Conservation (phyloP, 2,113 vertebrate species). For the Edolisoma coerulescens region DNA sequence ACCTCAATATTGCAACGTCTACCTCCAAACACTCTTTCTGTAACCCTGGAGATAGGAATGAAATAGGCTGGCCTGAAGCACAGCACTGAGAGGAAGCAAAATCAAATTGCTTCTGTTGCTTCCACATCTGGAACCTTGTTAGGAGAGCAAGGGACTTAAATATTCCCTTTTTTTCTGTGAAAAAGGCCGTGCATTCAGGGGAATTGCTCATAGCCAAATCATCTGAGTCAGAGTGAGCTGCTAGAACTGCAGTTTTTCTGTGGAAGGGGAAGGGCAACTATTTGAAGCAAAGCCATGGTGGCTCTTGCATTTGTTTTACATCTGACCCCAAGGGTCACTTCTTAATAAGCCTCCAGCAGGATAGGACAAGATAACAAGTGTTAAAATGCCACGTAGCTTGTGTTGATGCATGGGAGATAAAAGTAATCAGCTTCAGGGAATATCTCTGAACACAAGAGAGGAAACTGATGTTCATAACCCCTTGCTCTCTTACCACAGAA, state of each 20-base stretch:
- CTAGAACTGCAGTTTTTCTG: neutral
- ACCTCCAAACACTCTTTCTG: neutral
- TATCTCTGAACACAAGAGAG: neutral
- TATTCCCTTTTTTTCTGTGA: neutral
- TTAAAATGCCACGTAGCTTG: accelerated
- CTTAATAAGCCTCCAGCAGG: neutral
- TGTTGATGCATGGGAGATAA: neutral
- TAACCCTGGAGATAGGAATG: neutral
- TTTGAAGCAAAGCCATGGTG: neutral
- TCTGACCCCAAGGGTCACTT: neutral
- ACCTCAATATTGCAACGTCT: neutral
- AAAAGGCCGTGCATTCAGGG: neutral
- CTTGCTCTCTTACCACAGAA: neutral
- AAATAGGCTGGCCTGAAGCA: neutral
- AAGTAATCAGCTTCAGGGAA: neutral
- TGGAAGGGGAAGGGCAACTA: neutral
- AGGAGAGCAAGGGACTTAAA: neutral
- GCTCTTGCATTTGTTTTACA: neutral
- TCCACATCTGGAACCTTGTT: neutral
- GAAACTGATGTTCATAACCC: neutral
- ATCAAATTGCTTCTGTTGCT: neutral
- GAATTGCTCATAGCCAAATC: neutral
- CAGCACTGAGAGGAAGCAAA: neutral
- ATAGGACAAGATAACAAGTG: neutral
- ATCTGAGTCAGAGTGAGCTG: neutral